These are phyloP conservation scores for Alentia gelatinosa DNA, from an alignment of 2,888 invertebrate genomes.

Conservation along the genomic window DNA sequence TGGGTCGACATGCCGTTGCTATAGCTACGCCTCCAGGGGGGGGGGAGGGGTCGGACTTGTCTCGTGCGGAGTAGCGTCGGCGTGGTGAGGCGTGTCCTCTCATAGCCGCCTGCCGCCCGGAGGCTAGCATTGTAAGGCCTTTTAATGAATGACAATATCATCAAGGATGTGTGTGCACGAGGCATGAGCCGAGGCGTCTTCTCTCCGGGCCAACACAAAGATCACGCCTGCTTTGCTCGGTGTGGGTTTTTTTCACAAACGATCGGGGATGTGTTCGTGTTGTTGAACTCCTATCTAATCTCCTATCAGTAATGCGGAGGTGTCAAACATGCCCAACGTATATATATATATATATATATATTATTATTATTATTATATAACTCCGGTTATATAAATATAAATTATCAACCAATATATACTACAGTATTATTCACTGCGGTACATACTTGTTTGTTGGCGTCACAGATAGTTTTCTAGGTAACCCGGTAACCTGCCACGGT, in stretches of 20 bases:
- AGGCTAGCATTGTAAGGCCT: slow-evolving; percentile 15
- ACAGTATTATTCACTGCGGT: too few relatives aligned
- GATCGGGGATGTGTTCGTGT: too few relatives aligned
- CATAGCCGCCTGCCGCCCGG: not conserved
- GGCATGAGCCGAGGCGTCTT: not conserved
- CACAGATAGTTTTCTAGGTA: too few relatives aligned
- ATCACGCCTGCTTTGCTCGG: not conserved
- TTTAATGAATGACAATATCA: slow-evolving; percentile 11
- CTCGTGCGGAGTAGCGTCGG: not conserved
- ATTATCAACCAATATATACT: too few relatives aligned
- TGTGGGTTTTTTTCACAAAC: slow-evolving; percentile 27
- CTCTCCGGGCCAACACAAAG: not conserved
- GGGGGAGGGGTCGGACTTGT: not conserved
- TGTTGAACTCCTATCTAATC: not conserved
- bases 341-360: too few relatives aligned
- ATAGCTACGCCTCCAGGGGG: not conserved
- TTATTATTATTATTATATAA: too few relatives aligned
- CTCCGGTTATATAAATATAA: too few relatives aligned
- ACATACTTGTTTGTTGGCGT: too few relatives aligned
- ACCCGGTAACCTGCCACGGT: too few relatives aligned
- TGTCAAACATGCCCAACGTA: too few relatives aligned
- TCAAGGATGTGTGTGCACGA: slow-evolving; percentile 14
- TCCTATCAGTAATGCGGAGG: too few relatives aligned
- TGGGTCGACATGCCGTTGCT: not conserved
- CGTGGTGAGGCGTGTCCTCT: not conserved